Conservation (phyloP, 2,888 invertebrate genomes). For the Synergus gifuensis region DNA sequence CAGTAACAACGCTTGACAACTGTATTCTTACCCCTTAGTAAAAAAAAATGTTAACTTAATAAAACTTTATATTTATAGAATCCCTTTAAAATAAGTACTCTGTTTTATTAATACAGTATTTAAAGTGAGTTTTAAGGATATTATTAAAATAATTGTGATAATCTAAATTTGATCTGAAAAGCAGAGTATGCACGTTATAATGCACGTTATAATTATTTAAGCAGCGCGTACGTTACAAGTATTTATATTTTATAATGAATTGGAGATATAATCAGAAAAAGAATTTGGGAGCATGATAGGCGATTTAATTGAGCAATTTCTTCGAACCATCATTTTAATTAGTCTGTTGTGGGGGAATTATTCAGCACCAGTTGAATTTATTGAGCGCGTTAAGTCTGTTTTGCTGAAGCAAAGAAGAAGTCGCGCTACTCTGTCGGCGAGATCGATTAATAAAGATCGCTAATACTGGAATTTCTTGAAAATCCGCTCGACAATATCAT, state of each 20-base stretch:
- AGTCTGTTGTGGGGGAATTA: constrained; percentile 29
- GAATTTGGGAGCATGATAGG: constrained; percentile 14
- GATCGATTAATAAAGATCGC: constrained; percentile 45
- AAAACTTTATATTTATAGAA: neutral
- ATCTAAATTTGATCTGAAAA: neutral
- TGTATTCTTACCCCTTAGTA: neutral
- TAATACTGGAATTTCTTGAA: constrained; percentile 30
- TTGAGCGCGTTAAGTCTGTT: constrained; percentile 13
- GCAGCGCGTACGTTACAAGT: neutral
- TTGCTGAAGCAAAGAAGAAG: neutral
- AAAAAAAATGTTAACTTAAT: neutral
- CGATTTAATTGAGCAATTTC: constrained; percentile 22
- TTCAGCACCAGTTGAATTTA: constrained; percentile 21
- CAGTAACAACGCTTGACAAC: neutral
- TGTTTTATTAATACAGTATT: neutral
- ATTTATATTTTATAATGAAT: constrained; percentile 17
- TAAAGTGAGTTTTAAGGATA: neutral
- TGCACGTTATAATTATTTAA: constrained; percentile 1
- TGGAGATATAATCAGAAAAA: constrained; percentile 5
- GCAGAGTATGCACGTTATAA: neutral
- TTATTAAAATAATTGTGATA: constrained; percentile 24
- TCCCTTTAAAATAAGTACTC: neutral
- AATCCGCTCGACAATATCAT: neutral
- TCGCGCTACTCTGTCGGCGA: constrained; percentile 26
- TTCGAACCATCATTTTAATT: constrained; percentile 32